Evolutionary conservation across 2,888 invertebrate genomes (phyloP), one percentile per base, ranked within the genome.

Genomic region (Thymelicus lineola): DNA sequence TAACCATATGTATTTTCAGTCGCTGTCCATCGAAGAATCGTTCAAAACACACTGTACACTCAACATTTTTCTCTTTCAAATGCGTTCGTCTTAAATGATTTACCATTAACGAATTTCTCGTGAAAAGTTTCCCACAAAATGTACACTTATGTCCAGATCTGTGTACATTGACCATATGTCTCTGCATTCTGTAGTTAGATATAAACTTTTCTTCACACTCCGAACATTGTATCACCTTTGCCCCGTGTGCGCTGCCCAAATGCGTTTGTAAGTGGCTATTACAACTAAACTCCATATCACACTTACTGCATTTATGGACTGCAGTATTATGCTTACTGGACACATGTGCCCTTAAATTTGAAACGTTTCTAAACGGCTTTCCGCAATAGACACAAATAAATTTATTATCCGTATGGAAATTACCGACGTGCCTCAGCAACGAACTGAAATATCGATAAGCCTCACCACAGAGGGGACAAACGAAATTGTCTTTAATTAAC

Each of bases 1-100:
- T 89, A 9, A 90, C 87, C 84, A 92, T 91, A 68, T 95, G 95
- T 74, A 80, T 82, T 73, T 84, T 91, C 48, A 92, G 72, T 5
- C 86, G 80, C 20, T 82, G 82, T 1, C 77, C 73, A 57, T 91
- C 87, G 72, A 90, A 90, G 60, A 91, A 91, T 53, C 75, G 81
- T 59, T 88, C 85, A 5, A 78, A 81, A 70, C 91, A 91, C 0
- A 88, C 74, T 0, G 84, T 75, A 58, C 91, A 91, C 69, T 87
- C 82, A 0, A 87, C 86, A 68, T 89, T 91, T 66, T 86, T 90
- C 74, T 91, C 91, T 71, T 89, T 87, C 12, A 89, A 78, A 76
- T 91, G 91, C 10, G 82, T 80, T 9, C 89, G 79, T 57, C 86
- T 79, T 1, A 90, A 76, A 65, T 91, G 92, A 61, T 87, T 86